Conservation (phyloP, 1,140 invertebrate genomes). For the Trichonephila clavipes region DNA sequence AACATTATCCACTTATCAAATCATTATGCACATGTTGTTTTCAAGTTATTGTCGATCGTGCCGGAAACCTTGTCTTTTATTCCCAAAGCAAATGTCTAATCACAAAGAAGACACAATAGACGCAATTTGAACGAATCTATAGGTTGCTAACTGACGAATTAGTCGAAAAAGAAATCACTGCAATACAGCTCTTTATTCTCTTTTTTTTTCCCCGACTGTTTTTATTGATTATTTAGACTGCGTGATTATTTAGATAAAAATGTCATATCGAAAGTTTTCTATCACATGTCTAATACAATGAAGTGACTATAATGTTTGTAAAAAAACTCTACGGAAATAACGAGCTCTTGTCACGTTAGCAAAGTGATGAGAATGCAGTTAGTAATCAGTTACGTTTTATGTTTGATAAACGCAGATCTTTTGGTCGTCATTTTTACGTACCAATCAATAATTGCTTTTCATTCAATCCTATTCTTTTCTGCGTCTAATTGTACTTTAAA, state of each 20-base stretch:
- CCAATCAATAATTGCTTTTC: no score
- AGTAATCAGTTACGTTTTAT: no score
- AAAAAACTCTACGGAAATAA: background rate
- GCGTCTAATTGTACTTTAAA: no score
- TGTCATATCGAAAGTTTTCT: background rate
- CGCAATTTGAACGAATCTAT: background rate
- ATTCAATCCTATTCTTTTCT: no score
- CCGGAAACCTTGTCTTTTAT: conserved; percentile 4
- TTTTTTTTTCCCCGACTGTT: background rate
- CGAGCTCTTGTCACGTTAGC: background rate
- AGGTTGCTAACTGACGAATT: background rate
- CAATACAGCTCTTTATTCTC: background rate
- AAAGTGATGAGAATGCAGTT: background rate
- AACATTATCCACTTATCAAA: conserved; percentile 23
- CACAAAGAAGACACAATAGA: background rate
- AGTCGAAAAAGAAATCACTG: background rate
- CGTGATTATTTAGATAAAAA: conserved; percentile 2
- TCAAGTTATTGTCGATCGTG: background rate
- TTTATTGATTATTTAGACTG: background rate
- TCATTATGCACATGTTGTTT: background rate
- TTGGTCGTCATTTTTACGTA: no score
- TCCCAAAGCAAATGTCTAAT: conserved; percentile 3
- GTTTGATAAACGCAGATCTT: no score
- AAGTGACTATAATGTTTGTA: background rate
- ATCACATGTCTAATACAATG: background rate